Percentiles rank a stretch among this genome's conserved stretches.
These are phyloP conservation scores for Nesogale talazaci DNA, from an alignment of 2,113 vertebrate genomes.

Conservation along the genomic window DNA sequence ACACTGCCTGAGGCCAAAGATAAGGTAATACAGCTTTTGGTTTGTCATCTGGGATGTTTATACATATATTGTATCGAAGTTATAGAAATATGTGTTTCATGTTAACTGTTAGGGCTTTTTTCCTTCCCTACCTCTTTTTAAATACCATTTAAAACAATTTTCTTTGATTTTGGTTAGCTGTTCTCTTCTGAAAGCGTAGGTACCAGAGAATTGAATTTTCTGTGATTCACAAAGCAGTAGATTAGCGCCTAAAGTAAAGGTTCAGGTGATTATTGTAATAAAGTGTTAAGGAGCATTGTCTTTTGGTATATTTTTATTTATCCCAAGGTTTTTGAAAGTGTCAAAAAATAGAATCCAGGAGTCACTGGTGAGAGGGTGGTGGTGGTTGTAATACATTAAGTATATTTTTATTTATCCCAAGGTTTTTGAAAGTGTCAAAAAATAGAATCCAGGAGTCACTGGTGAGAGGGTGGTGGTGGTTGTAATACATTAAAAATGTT, in stretches of 20 bases:
- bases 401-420: slow-evolving; percentile 22
- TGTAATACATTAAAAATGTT: background rate
- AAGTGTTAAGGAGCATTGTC: slow-evolving; percentile 34
- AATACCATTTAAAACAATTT: slow-evolving; percentile 15
- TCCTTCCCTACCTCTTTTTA: slow-evolving; percentile 14
- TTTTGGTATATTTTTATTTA: slow-evolving; percentile 44
- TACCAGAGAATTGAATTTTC: slow-evolving; percentile 39
- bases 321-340: slow-evolving; percentile 35
- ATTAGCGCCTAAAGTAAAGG: background rate
- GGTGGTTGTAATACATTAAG: too few species aligned
- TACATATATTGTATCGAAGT: slow-evolving; percentile 51
- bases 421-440: slow-evolving; percentile 43
- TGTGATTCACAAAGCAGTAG: background rate
- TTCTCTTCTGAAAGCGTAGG: background rate
- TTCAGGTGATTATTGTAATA: slow-evolving; percentile 11
- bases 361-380: background rate
- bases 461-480: background rate
- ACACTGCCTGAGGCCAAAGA: slow-evolving; percentile 87
- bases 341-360: slow-evolving; percentile 8
- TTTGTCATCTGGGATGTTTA: background rate
- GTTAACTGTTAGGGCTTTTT: slow-evolving; percentile 15
- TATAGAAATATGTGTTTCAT: slow-evolving; percentile 30
- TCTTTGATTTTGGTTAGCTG: slow-evolving; percentile 46
- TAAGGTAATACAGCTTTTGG: slow-evolving; percentile 86
- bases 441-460: background rate